Conservation (phyloP, 2,888 invertebrate genomes). For the Deilephila porcellus region DNA sequence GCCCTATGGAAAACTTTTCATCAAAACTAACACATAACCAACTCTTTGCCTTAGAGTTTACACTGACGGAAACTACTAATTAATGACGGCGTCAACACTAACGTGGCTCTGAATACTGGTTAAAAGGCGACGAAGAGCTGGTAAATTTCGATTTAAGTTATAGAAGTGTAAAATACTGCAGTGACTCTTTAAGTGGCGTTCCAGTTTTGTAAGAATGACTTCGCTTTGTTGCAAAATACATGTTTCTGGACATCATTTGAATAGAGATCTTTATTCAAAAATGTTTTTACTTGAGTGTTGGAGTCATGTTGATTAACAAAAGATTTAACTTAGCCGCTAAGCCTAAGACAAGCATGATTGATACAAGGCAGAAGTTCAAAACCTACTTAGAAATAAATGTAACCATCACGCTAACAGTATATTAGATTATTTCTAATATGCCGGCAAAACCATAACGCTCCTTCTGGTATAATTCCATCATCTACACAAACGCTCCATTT, state of each 20-base stretch:
- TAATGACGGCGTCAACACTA: neutral
- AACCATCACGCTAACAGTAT: neutral
- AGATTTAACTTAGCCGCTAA: neutral
- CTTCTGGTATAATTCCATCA: conserved; percentile 16
- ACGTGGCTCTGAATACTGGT: neutral
- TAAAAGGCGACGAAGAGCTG: no score
- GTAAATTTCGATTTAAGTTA: no score
- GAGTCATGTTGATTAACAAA: no score
- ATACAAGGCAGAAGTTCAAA: no score
- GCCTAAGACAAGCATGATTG: no score
- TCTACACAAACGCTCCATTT: conserved; percentile 23
- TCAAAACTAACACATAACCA: neutral
- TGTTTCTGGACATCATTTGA: no score
- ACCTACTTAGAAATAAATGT: neutral
- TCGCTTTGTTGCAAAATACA: no score
- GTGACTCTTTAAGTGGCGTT: no score
- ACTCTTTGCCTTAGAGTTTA: neutral
- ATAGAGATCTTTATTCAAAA: no score
- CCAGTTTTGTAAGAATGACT: no score
- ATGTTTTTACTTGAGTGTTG: no score
- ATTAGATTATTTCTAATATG: neutral
- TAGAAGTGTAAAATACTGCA: no score
- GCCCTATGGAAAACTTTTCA: conserved; percentile 16
- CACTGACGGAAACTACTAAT: neutral
- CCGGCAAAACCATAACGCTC: neutral